phyloP scores from a whole-genome alignment of 1,140 invertebrate genomes.

The Limonius californicus region DNA sequence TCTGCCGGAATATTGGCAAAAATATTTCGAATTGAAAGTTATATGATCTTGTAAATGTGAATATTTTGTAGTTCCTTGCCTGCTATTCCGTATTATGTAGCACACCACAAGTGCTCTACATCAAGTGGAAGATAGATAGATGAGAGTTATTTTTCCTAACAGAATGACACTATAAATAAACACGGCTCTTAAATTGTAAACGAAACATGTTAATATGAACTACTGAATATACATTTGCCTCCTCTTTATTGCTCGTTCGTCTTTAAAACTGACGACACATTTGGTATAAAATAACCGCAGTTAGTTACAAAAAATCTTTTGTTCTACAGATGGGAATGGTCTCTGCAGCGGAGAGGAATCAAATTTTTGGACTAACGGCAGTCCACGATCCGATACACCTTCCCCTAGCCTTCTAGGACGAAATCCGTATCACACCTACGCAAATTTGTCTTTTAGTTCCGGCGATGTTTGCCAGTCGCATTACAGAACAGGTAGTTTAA shows the following conservation, averaged over 20 bases:
- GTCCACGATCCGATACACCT: conserved; percentile 41
- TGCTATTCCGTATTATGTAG: no score
- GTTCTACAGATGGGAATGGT: conserved; percentile 36
- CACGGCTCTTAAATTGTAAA: background rate
- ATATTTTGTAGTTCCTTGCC: no score
- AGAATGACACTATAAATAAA: conserved; percentile 12
- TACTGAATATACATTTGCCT: background rate
- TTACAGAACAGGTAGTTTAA: conserved; percentile 34
- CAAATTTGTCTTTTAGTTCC: conserved; percentile 30
- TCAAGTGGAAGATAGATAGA: no score
- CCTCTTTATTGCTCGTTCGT: no score
- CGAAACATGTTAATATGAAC: background rate
- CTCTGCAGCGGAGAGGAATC: conserved; percentile 40
- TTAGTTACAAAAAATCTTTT: no score
- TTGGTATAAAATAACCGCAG: no score
- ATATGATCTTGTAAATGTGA: no score
- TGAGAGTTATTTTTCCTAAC: no score
- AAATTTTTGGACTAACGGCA: conserved; percentile 44
- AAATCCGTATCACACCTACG: conserved; percentile 38
- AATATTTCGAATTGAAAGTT: no score
- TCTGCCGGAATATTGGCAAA: no score
- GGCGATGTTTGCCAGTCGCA: conserved; percentile 34
- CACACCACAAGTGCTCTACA: no score
- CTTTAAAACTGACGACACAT: background rate
- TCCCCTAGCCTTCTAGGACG: conserved; percentile 37